Conservation (phyloP, 2,797 vertebrate species). For the Platalea minor region DNA sequence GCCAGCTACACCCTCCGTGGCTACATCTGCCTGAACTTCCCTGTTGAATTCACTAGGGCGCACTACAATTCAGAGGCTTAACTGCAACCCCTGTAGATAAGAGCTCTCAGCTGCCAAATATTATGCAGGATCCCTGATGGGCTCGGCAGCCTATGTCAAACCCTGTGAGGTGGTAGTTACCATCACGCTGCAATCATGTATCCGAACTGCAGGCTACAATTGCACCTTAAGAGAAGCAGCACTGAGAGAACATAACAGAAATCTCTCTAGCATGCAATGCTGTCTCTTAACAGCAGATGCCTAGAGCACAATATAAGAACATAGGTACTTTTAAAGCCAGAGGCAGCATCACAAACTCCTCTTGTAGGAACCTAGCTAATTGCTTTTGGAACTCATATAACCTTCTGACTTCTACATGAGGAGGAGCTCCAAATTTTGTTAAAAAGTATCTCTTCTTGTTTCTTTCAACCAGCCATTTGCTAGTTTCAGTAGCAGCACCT, state of each 20-base stretch:
- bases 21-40: background rate
- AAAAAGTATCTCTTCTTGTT: background rate
- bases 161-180: background rate
- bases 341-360: background rate
- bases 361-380: background rate
- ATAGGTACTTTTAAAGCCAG: conserved; percentile 9
- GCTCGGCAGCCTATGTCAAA: conserved; percentile 36
- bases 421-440: background rate
- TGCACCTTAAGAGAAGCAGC: conserved; percentile 7
- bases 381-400: background rate
- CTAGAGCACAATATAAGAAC: background rate
- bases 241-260: background rate
- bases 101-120: conserved; percentile 26
- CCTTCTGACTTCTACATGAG: background rate
- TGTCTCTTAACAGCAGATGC: background rate
- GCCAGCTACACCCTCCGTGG: background rate
- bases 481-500: background rate
- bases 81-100: conserved; percentile 29
- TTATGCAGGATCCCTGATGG: conserved; percentile 15
- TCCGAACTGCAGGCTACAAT: conserved; percentile 19
- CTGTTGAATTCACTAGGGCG: background rate
- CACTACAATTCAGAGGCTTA: background rate
- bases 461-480: background rate
- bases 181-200: background rate
- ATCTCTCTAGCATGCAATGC: background rate